These are phyloP conservation scores for Taphrorychus bicolor DNA, from an alignment of 2,888 invertebrate species.

Conservation along the genomic window DNA sequence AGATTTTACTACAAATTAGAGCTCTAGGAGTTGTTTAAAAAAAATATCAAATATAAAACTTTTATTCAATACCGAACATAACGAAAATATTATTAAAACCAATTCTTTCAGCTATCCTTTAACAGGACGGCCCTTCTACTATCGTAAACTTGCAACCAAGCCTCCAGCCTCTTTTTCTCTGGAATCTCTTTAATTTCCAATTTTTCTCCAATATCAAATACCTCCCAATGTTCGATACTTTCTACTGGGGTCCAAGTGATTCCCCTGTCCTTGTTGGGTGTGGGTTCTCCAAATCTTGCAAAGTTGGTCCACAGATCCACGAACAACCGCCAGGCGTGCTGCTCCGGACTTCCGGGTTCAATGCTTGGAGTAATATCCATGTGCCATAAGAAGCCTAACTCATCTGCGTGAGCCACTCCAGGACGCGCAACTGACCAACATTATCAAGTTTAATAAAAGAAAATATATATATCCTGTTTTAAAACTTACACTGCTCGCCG, in stretches of 20 bases:
- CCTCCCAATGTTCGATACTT: constrained; percentile 35
- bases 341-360: constrained; percentile 27
- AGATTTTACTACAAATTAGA: too few species aligned
- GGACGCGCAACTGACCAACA: background rate
- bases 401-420: constrained; percentile 38
- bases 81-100: too few species aligned
- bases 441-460: background rate
- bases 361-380: constrained; percentile 14
- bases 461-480: too few species aligned
- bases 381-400: constrained; percentile 30
- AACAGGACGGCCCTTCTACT: too few species aligned
- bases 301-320: constrained; percentile 41
- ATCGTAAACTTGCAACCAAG: constrained; percentile 10
- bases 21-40: too few species aligned
- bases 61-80: too few species aligned
- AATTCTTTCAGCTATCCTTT: too few species aligned
- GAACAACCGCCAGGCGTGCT: constrained; percentile 26
- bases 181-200: constrained; percentile 44
- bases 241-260: constrained; percentile 46
- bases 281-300: constrained; percentile 32
- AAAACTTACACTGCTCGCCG: too few species aligned
- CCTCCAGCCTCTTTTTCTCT: constrained; percentile 41
- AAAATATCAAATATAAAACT: too few species aligned
- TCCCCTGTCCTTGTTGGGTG: constrained; percentile 23
- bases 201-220: constrained; percentile 47